Evolutionary conservation across 1,140 invertebrate species (phyloP).

Genomic region (Euglossa dilemma): DNA sequence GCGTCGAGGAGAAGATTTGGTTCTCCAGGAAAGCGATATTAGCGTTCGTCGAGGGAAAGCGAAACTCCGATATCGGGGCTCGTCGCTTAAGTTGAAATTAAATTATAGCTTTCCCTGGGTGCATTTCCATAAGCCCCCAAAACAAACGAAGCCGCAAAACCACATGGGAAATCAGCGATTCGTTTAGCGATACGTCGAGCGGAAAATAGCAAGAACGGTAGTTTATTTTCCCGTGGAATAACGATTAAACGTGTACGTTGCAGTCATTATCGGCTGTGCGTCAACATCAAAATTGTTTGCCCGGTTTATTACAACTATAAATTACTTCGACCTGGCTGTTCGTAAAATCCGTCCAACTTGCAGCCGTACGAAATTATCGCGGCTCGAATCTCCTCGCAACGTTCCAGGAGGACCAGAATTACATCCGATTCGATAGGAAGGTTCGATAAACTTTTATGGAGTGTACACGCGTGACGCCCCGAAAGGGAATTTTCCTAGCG

Average conservation of each 20-base stretch:
- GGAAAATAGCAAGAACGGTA: conserved; percentile 55
- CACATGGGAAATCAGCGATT: conserved; percentile 73
- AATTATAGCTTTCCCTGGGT: conserved; percentile 64
- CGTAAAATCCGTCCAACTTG: neutral
- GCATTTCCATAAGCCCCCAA: conserved; percentile 71
- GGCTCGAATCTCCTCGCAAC: conserved; percentile 1
- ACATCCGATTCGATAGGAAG: neutral
- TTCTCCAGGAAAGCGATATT: neutral
- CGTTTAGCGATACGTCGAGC: conserved; percentile 65
- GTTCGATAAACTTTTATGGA: conserved; percentile 21
- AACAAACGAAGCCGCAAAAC: conserved; percentile 67
- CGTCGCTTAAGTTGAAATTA: conserved; percentile 62
- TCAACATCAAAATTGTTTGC: conserved; percentile 22
- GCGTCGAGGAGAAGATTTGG: neutral
- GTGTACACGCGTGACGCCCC: neutral
- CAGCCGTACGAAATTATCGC: neutral
- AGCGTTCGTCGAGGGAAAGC: conserved; percentile 27
- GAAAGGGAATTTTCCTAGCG: conserved; percentile 18
- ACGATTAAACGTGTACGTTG: conserved; percentile 3
- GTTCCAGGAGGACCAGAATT: neutral
- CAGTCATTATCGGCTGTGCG: conserved; percentile 19
- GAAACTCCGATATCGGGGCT: conserved; percentile 40
- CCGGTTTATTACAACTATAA: conserved; percentile 23
- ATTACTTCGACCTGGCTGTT: neutral
- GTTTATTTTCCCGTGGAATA: conserved; percentile 41